Conservation (phyloP, 2,113 vertebrate genomes). For the Neofelis nebulosa region DNA sequence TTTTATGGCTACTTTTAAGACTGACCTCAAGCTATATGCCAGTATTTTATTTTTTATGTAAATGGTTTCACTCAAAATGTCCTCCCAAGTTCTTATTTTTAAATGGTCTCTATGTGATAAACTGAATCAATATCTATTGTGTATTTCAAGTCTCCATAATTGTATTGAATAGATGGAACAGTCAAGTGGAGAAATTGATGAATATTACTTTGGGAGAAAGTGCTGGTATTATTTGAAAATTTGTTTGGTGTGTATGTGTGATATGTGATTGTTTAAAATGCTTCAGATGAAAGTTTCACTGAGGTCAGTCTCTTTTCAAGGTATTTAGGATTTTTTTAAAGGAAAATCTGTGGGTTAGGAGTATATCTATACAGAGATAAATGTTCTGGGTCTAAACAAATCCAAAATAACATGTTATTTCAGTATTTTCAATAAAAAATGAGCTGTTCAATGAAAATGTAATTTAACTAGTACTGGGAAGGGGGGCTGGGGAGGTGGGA, state of each 20-base stretch:
- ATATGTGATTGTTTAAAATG: constrained; percentile 36
- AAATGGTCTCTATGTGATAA: constrained; percentile 39
- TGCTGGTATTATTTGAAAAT: constrained; percentile 41
- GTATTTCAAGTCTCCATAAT: constrained; percentile 62
- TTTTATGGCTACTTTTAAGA: constrained; percentile 27
- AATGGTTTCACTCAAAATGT: constrained; percentile 46
- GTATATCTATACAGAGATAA: neutral
- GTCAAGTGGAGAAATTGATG: constrained; percentile 52
- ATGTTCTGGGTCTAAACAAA: neutral
- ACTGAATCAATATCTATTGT: constrained; percentile 63
- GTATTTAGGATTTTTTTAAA: neutral
- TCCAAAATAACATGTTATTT: neutral
- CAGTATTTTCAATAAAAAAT: constrained; percentile 28
- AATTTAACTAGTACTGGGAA: neutral
- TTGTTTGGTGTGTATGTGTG: constrained; percentile 19
- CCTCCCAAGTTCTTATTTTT: constrained; percentile 52
- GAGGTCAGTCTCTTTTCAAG: neutral
- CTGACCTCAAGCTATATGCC: neutral
- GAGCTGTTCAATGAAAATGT: neutral
- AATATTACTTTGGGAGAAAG: constrained; percentile 48
- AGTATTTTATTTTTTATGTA: constrained; percentile 61
- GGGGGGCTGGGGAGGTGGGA: accelerated
- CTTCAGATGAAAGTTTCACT: constrained; percentile 45
- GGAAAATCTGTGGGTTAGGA: neutral
- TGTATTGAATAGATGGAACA: constrained; percentile 40